Conservation (phyloP, 1,140 invertebrate species). For the Drosophila mojavensis region DNA sequence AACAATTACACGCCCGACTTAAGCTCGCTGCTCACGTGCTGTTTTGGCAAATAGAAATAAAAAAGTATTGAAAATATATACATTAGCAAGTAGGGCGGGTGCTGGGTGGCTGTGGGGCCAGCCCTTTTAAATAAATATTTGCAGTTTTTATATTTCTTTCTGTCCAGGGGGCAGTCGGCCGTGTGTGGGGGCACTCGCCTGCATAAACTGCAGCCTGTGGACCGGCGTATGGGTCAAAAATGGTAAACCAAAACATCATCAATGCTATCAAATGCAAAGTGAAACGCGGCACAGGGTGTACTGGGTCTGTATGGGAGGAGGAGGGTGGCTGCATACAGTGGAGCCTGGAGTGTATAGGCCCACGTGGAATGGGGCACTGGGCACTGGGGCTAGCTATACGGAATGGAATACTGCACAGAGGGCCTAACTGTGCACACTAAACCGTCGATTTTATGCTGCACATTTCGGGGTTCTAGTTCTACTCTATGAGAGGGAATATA, state of each 20-base stretch:
- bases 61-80: conserved; percentile 12
- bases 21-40: conserved; percentile 25
- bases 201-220: conserved; percentile 18
- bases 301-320: background rate
- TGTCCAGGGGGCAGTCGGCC: background rate
- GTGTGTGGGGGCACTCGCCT: background rate
- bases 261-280: conserved; percentile 42
- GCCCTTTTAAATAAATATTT: conserved; percentile 30
- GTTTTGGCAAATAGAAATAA: conserved; percentile 35
- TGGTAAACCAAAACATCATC: conserved; percentile 49
- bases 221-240: conserved; percentile 28
- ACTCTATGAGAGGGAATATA: background rate
- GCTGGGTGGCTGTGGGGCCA: background rate
- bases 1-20: conserved; percentile 43
- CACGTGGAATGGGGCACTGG: too few species aligned
- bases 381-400: background rate
- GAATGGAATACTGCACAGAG: too few species aligned
- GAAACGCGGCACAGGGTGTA: background rate
- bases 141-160: conserved; percentile 5
- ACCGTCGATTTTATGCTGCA: conserved; percentile 23
- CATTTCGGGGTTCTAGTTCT: conserved; percentile 5
- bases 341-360: too few species aligned
- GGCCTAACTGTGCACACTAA: conserved; percentile 17
- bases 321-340: background rate
- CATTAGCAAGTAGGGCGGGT: background rate